Evolutionary conservation across 2,888 invertebrate species (phyloP), one percentile per base, ranked within the genome.

Genomic region (Sympetrum striolatum): DNA sequence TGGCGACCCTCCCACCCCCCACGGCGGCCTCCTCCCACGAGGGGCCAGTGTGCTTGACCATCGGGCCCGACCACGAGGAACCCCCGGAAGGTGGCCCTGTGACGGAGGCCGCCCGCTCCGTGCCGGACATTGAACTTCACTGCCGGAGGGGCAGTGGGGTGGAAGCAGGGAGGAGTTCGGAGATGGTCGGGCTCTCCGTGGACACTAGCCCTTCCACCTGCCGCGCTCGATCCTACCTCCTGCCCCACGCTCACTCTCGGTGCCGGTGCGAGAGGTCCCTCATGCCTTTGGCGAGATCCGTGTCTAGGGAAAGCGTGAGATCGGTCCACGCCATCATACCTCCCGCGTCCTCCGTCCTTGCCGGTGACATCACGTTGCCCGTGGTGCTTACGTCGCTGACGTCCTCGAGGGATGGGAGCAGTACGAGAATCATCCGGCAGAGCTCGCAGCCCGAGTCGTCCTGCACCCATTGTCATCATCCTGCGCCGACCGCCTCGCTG

Each of bases 381-480:
- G 90, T 91, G 35, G 91, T 91, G 25, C 25, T 90, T 90, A 90
- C 96, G 92, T 95, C 96, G 93, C 96, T 96, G 91, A 97, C 97
- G 91, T 96, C 96, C 90, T 95, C 97, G 92, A 94, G 97, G 92
- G 95, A 97, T 91, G 97, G 97, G 91, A 96, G 96, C 93, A 95
- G 96, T 92, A 94, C 96, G 53, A 96, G 97, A 93, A 98, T 98
- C 93, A 97, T 98, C 93, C 96, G 98, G 90, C 98, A 97, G 95
- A 97, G 97, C 94, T 97, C 97, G 92, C 97, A 97, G 93, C 97
- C 97, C 92, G 97, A 97, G 94, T 96, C 97, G 91, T 95, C 96
- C 90, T 94, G 94, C 91, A 92, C 93, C 91, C 93, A 93, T 92
- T 93, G 94, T 91, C 93, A 94, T 90, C 93, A 94, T 92, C 96